phyloP scores from a whole-genome alignment of 37 sponge, comb jelly and placozoan species.

The Eunapius fragilis region DNA sequence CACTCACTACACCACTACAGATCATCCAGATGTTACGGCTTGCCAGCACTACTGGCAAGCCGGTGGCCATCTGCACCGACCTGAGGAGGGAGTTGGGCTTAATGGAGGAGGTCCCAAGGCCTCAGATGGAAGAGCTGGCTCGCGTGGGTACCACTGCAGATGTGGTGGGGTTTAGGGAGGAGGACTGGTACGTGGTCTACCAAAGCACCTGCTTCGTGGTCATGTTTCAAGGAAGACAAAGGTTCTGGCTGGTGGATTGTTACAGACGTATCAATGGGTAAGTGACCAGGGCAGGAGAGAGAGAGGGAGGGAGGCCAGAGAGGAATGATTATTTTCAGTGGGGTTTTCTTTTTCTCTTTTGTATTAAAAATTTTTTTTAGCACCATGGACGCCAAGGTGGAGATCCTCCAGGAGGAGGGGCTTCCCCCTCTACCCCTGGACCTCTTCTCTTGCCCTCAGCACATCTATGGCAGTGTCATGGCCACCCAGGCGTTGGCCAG shows the following conservation, averaged over 20 bases:
- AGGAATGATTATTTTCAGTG: no score
- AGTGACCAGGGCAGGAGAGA: no score
- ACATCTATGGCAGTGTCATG: conserved; percentile 13
- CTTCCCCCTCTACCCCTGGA: conserved; percentile 55
- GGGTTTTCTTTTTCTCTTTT: not conserved
- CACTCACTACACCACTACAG: not conserved
- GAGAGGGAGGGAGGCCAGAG: no score
- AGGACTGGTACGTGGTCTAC: conserved; percentile 15
- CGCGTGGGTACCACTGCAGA: conserved; percentile 75
- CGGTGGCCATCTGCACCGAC: conserved; percentile 57
- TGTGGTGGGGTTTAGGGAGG: conserved; percentile 63
- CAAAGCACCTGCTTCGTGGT: conserved; percentile 59
- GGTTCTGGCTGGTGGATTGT: conserved; percentile 64
- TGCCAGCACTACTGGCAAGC: conserved; percentile 17
- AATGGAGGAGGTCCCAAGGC: no score
- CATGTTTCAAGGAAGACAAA: conserved; percentile 60
- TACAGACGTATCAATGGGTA: conserved; percentile 53
- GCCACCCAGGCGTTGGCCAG: conserved; percentile 29
- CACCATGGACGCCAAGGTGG: conserved; percentile 49
- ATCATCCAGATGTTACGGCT: conserved; percentile 49
- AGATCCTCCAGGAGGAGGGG: conserved; percentile 54
- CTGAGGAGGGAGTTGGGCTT: conserved; percentile 5
- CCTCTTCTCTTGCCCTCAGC: conserved; percentile 56
- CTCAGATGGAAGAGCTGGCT: conserved; percentile 46
- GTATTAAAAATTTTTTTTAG: not conserved